Evolutionary conservation across 2,888 invertebrate genomes (phyloP), one percentile per base, ranked within the genome.

Genomic region (Chrysolina oricalcia): DNA sequence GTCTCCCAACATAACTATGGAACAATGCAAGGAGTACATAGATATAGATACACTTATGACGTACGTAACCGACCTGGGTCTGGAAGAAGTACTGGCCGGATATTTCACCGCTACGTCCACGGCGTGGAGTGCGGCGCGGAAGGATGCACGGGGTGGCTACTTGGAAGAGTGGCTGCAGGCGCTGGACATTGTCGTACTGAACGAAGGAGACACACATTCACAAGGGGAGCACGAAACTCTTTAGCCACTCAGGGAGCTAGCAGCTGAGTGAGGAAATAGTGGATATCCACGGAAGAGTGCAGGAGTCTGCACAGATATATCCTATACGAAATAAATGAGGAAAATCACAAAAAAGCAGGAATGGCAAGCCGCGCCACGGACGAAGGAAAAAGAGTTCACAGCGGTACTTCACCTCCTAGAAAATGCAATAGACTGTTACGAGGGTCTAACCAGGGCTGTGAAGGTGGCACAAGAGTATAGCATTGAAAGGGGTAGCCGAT

Each of bases 231-330:
- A 9, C 64, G 46, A 15, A 63, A 63, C 10, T 70, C 71, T 11
- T 15, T 71, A 4, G 67, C 15, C 35, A 64, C 35, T n/a, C 53
- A n/a, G 11, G 23, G 15, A 10, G 19, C 2, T 17, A 59, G 19
- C 15, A 27, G 13, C 1, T 2, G 21, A 0, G n/a, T 2, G 19
- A 19, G 0, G 13, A n/a, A 15, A n/a, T 71, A 64, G 46, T 35
- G 17, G 17, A 53, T 71, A 5, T 21, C 21, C 15, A 13, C 11
- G 23, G 71, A 64, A 10, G 71, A 71, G 15, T 15, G 43, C 15
- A 19, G 50, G 4, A 71, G 71, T 35, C 53, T 71, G 1, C 65
- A 71, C 15, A 21, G 71, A 15, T 64, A 71, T 15, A 64, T 71
- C 13, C 8, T 21, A 10, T 40, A 64, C 11, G 27, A 64, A 2